Evolutionary conservation across 2,888 invertebrate genomes (phyloP), one percentile per base, ranked within the genome.

Genomic region (Ichneumoninae sp.): DNA sequence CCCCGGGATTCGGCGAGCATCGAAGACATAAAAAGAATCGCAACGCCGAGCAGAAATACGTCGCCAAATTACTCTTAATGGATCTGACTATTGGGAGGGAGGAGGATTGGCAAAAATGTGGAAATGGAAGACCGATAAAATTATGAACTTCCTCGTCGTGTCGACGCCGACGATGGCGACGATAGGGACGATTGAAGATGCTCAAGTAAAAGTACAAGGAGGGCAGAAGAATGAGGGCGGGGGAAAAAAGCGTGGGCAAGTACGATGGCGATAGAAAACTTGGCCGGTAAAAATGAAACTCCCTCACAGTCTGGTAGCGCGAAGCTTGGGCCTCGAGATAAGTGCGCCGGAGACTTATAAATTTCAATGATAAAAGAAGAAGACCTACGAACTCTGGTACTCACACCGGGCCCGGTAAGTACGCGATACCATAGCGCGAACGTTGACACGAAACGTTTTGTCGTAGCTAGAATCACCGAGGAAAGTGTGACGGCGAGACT

Each of bases 1-100:
- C 26, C 13, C 16, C 30, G 10, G 13, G 22, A 1, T 74, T 60
- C 5, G 47, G n/a, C 2, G 22, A 19, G 19, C 13, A 13, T 30
- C 7, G 16, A 63, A 63, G 30, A 74, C 8, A 54, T 10, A 74
- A 26, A 60, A 44, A 26, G 19, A 63, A 33, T 30, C n/a, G 30
- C 16, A 63, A 60, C 47, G 47, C 13, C 26, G 75, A 71, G 71
- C 60, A 54, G 76, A 79, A 84, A 77, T 69, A 82, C 71, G 81
- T 79, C 83, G 87, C 85, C 86, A 85, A 90, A 90, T 90, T 89
- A 90, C 90, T 89, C 86, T 88, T 89, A 90, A 91, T 89, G 90
- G 88, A 87, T 87, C 87, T 88, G 85, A 84, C 86, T 87, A 85
- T 85, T 86, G 87, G 85, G 83, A 76, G 86, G 84, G 85, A 52